Evolutionary conservation across 2,797 vertebrate genomes (phyloP).

Genomic region (Clarias laeviceps): DNA sequence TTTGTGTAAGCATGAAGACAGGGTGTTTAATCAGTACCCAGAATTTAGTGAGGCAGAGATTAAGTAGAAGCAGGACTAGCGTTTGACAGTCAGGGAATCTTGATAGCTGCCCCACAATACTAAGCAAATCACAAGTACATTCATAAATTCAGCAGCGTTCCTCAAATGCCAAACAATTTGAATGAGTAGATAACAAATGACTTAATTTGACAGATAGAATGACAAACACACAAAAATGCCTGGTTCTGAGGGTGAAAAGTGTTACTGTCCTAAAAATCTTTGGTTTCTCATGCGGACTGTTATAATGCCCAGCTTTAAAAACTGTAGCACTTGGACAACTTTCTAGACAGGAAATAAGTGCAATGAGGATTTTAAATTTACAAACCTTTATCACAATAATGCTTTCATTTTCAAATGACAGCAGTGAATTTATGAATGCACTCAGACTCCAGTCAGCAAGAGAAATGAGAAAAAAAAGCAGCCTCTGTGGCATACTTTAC

Average conservation of each 20-base stretch:
- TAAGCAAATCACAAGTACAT: conserved; percentile 15
- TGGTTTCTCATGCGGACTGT: conserved; percentile 4
- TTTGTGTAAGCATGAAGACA: conserved; percentile 7
- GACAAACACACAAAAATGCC: neutral
- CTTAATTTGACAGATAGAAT: neutral
- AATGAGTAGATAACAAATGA: neutral
- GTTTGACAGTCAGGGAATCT: neutral
- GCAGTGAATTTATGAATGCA: conserved; percentile 26
- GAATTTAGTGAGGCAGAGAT: neutral
- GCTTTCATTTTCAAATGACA: conserved; percentile 16
- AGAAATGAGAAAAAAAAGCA: conserved; percentile 14
- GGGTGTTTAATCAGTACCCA: conserved; percentile 22
- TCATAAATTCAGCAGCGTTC: conserved; percentile 24
- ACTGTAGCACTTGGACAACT: conserved; percentile 4
- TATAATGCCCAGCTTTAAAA: conserved; percentile 1
- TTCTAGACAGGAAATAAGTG: neutral
- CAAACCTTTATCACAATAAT: neutral
- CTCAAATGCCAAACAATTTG: neutral
- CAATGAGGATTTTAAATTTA: neutral
- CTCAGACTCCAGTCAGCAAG: conserved; percentile 14
- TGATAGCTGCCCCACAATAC: conserved; percentile 23
- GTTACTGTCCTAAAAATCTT: neutral
- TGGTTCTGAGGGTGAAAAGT: neutral
- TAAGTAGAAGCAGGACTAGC: neutral
- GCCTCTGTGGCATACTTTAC: neutral